These are phyloP conservation scores for Microctenopoma steveboyesi DNA, from an alignment of 2,797 vertebrate genomes.

Conservation along the genomic window DNA sequence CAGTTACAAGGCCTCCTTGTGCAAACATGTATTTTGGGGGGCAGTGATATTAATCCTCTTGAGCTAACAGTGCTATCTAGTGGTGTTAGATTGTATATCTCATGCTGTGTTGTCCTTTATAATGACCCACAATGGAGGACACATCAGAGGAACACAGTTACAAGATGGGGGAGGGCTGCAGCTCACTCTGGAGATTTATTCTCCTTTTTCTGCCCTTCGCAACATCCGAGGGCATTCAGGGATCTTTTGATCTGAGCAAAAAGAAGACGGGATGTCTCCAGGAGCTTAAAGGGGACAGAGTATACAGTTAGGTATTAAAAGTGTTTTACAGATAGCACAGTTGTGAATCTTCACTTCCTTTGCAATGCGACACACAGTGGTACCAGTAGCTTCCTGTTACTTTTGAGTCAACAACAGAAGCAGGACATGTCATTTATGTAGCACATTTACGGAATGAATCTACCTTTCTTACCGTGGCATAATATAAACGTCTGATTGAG, in stretches of 20 bases:
- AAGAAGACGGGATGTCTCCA: background rate
- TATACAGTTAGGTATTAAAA: background rate
- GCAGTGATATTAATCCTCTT: constrained; percentile 59
- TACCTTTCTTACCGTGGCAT: background rate
- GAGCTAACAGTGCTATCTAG: constrained; percentile 78
- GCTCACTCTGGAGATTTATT: constrained; percentile 43
- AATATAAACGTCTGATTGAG: background rate
- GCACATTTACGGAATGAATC: background rate
- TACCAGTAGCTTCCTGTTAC: constrained; percentile 17
- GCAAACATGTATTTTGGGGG: constrained; percentile 14
- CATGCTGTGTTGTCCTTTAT: constrained; percentile 67
- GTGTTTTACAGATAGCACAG: background rate
- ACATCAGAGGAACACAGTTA: constrained; percentile 52
- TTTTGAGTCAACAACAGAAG: constrained; percentile 11
- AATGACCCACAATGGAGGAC: constrained; percentile 75
- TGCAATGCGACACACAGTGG: constrained; percentile 12
- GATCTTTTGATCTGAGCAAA: constrained; percentile 27
- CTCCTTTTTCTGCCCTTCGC: constrained; percentile 56
- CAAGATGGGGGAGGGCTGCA: constrained; percentile 71
- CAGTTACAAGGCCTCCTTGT: constrained; percentile 6
- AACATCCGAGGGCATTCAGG: constrained; percentile 24
- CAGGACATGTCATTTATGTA: constrained; percentile 7
- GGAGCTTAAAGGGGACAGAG: background rate
- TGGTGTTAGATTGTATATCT: constrained; percentile 67
- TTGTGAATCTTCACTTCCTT: constrained; percentile 14